A percentile compares a stretch with the other conserved stretches of the same genome.
Evolutionary conservation across 1,140 invertebrate genomes (phyloP).

Genomic region (Aphelenchoides avenae): DNA sequence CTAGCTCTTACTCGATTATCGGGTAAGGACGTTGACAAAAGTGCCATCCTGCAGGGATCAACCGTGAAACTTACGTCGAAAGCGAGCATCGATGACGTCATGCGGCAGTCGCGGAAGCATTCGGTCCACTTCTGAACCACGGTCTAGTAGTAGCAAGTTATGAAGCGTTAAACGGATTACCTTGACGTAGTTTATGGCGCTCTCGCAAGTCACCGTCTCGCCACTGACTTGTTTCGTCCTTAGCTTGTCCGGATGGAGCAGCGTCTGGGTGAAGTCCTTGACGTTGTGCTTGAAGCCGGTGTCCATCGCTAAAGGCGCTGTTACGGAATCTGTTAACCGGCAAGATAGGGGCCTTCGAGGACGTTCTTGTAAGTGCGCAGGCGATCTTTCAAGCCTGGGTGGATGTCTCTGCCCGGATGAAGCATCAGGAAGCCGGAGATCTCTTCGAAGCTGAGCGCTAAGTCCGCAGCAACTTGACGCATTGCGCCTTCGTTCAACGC

Average conservation of each 20-base stretch:
- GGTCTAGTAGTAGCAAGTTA: slow-evolving; percentile 65
- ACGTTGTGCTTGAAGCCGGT: slow-evolving; percentile 82
- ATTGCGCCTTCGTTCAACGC: too few relatives aligned
- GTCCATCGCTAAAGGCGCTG: slow-evolving; percentile 86
- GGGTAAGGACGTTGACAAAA: too few relatives aligned
- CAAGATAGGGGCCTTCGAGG: too few relatives aligned
- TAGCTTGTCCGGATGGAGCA: slow-evolving; percentile 82
- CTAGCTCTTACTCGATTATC: too few relatives aligned
- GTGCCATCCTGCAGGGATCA: too few relatives aligned
- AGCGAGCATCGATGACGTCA: too few relatives aligned
- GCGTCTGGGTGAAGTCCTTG: slow-evolving; percentile 75
- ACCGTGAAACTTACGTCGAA: too few relatives aligned
- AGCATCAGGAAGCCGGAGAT: slow-evolving; percentile 96
- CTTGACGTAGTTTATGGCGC: too few relatives aligned
- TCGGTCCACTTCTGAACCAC: slow-evolving; percentile 78
- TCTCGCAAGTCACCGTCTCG: slow-evolving; percentile 79
- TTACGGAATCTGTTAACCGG: too few relatives aligned
- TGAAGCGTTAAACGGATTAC: slow-evolving; percentile 98
- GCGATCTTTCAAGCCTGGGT: too few relatives aligned
- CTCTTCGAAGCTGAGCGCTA: slow-evolving; percentile 84
- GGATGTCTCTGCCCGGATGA: slow-evolving; percentile 76
- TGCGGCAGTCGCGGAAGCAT: slow-evolving; percentile 83
- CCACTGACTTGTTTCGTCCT: slow-evolving; percentile 94
- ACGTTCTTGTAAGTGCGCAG: too few relatives aligned
- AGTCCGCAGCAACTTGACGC: too few relatives aligned